Percentiles rank a stretch among this genome's conserved stretches.
phyloP scores from a whole-genome alignment of 1,140 invertebrate species.

The Augochlora pura region DNA sequence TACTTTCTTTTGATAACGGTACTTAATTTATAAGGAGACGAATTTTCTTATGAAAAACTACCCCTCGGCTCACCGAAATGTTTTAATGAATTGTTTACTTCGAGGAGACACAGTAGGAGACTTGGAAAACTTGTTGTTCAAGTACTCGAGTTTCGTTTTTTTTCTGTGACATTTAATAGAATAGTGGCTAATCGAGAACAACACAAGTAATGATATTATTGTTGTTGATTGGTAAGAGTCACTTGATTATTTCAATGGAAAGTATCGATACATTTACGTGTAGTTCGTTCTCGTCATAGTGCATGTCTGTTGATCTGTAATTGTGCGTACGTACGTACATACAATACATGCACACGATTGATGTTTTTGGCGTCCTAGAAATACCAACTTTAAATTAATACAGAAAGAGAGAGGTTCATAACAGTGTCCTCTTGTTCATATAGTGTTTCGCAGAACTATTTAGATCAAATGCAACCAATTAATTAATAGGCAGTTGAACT shows the following conservation, averaged over 20 bases:
- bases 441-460: too few relatives aligned
- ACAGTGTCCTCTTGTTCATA: neutral
- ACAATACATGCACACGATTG: slow-evolving; percentile 51
- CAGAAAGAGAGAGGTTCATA: neutral
- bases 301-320: slow-evolving; percentile 9
- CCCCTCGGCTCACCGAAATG: neutral
- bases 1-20: neutral
- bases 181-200: neutral
- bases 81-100: neutral
- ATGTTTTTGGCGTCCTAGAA: slow-evolving; percentile 40
- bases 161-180: neutral
- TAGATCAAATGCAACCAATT: neutral
- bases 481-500: neutral
- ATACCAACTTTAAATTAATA: slow-evolving; percentile 22
- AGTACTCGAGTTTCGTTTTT: neutral
- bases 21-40: too few relatives aligned
- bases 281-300: slow-evolving; percentile 6
- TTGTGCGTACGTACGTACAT: slow-evolving; percentile 29
- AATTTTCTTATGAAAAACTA: neutral
- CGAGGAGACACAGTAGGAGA: neutral
- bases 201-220: neutral
- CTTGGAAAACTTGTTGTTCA: neutral
- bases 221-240: neutral
- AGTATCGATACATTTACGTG: neutral
- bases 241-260: neutral